Base-by-base conservation (phyloP, 1,140 invertebrate species). In the Calliopsis andreniformis region DNA sequence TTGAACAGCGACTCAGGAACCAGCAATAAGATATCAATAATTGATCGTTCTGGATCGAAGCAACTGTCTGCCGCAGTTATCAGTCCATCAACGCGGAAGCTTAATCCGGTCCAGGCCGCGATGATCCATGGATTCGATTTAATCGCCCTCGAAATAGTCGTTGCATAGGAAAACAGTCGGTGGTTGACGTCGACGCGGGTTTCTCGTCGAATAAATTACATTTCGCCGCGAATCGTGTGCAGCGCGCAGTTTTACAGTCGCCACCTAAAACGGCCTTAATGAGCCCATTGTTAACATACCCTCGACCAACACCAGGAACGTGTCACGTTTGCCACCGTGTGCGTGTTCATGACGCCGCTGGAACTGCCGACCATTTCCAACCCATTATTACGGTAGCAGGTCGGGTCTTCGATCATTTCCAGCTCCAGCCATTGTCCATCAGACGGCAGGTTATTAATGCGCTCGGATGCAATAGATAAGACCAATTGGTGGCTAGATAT, bases 231-330 rank as follows among this genome's bases (percentile, higher is more conserved):
- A 56, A 56, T 51, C 43, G 62, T 49, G 35, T 43, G 30, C 49
- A 28, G 18, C 25, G 18, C 35, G 47, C 45, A 20, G 55, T 79
- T 79, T 79, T 55, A 47, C 73, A 70, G 35, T 76, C 30, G 56
- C 61, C 47, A 30, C 47, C 70, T 80, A 69, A n/a, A 83, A 83
- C 49, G 66, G 45, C 78, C 69, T 68, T 83, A 80, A 83, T 80
- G 80, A 80, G 43, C 23, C 58, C 47, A 73, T 83, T 78, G 80
- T 80, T 77, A 77, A 58, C 58, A 66, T 35, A 35, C 39, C 12
- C 25, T 18, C 30, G 25, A 51, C 43, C 30, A 75, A 68, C 23
- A 16, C 42, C 12, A 39, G 66, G 28, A 61, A 51, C 42, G 69
- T 49, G 28, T 69, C 55, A 16, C 30, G 70, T 69, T 45, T 28